phyloP scores from a whole-genome alignment of 2,797 vertebrate species.

The Thunnus albacares region DNA sequence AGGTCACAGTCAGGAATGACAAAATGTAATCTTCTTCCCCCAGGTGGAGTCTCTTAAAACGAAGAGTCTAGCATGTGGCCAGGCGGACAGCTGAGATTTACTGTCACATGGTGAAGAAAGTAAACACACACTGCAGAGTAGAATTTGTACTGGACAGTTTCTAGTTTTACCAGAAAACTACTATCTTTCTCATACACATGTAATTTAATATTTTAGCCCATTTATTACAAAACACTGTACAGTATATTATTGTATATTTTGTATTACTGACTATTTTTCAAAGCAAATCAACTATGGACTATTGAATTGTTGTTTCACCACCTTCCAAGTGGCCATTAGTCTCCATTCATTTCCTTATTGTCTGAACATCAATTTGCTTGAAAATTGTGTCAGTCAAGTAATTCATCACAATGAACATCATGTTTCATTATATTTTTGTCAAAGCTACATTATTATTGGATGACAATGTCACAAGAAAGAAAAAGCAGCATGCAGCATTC shows the following conservation, averaged over 20 bases:
- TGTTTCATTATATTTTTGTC: not conserved
- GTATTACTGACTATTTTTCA: not conserved
- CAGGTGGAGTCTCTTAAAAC: slow-evolving; percentile 47
- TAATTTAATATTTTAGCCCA: not conserved
- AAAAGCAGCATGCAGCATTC: no score
- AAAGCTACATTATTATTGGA: not conserved
- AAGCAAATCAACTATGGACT: not conserved
- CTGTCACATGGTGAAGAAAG: slow-evolving; percentile 3
- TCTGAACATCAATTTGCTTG: not conserved
- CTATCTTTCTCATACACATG: not conserved
- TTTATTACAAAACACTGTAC: not conserved
- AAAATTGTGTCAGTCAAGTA: not conserved
- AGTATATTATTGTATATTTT: not conserved
- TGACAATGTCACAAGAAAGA: no score
- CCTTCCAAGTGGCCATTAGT: not conserved
- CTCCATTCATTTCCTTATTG: not conserved
- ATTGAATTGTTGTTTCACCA: not conserved
- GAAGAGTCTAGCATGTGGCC: slow-evolving; percentile 15
- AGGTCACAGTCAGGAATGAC: slow-evolving; percentile 43
- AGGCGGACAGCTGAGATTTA: not conserved
- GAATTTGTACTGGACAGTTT: not conserved
- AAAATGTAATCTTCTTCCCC: slow-evolving; percentile 55
- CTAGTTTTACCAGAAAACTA: not conserved
- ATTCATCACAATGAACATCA: no score
- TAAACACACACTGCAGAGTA: slow-evolving; percentile 1